Evolutionary conservation across 1,140 invertebrate genomes (phyloP), one percentile per base, ranked within the genome.

Genomic region (Littorina saxatilis): DNA sequence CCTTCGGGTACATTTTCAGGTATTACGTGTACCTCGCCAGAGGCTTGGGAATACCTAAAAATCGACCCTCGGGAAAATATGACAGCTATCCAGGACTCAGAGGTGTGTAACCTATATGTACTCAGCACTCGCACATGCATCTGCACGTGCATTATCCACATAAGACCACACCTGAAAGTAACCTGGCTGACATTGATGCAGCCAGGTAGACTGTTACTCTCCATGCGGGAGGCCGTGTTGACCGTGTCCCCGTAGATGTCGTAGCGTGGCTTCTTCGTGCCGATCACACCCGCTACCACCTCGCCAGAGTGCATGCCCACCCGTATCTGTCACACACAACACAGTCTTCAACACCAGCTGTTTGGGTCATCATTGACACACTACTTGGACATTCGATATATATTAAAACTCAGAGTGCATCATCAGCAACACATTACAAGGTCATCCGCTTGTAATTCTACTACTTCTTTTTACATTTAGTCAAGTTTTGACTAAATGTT

Each of bases 271-370:
- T 91, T 86, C 76, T 88, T 88, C 9, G 84, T 75, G 0, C 90
- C 90, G 35, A 91, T 85, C 2, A 92, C 90, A 23, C 91, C 91
- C 32, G 90, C 85, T 13, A 92, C 88, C 39, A 91, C 83, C 0
- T 89, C 86, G 7, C 91, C 90, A 85, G 97, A 97, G 89, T 98
- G 97, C 84, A 99, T 96, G 80, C 98, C 98, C 89, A 99, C 98
- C 84, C 98, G 93, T 0, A 99, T 95, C 93, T 96, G 82, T 13
- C 37, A 68, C 1, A 32, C 27, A 32, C 23, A 58, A 7, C 55
- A 58, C 47, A 52, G 23, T 11, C 13, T 20, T 52, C 13, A 20
- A 52, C 23, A 15, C 47, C 47, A 52, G 13, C 47, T 52, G 13
- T 15, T 15, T 11, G 47, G 47, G 13, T 52, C 1, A 20, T 11